Evolutionary conservation across 2,888 invertebrate species (phyloP), one percentile per base, ranked within the genome.

Genomic region (Dascillus cervinus): DNA sequence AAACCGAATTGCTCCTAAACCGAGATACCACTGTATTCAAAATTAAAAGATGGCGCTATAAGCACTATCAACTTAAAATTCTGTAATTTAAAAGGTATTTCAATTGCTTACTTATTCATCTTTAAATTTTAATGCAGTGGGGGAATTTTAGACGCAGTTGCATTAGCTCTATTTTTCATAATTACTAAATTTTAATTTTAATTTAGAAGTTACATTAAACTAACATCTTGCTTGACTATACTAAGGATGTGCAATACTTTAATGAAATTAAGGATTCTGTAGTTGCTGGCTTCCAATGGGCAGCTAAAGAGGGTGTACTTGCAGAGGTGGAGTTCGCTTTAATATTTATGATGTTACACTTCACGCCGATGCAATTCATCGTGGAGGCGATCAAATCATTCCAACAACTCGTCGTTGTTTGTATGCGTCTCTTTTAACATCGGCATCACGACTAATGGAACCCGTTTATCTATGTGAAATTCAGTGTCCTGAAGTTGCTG

Each of bases 231-330:
- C 79, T 97, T 46, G 98, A 98, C 74, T 94, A 92, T 70, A 91
- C 96, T 52, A 98, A 99, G 75, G 98, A 97, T 72, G 98, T 98
- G 45, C 98, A 99, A 69, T 99, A 98, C 71, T 79, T 98, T 47
- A 98, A 98, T 65, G 98, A 99, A 79, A 97, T 99, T 72, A 99
- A 99, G 77, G 98, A 99, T 69, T 94, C 92, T 2, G 92, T 96
- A 37, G 90, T 95, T 28, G 95, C 95, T 58, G 96, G 96, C 49
- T 97, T 97, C 83, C 95, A 94, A 66, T 99, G 98, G 98, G 98
- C 98, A 33, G 84, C 96, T 47, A 98, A 98, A 72, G 98, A 97
- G 77, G 96, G 98, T 65, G 96, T 96, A 26, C 77, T 99, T 59
- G 91, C 94, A 49, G 98, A 99, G 69, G 98, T 46, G 78, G 78